These are phyloP conservation scores for Lipophrys pholis DNA, from an alignment of 2,113 vertebrate species.

Conservation along the genomic window DNA sequence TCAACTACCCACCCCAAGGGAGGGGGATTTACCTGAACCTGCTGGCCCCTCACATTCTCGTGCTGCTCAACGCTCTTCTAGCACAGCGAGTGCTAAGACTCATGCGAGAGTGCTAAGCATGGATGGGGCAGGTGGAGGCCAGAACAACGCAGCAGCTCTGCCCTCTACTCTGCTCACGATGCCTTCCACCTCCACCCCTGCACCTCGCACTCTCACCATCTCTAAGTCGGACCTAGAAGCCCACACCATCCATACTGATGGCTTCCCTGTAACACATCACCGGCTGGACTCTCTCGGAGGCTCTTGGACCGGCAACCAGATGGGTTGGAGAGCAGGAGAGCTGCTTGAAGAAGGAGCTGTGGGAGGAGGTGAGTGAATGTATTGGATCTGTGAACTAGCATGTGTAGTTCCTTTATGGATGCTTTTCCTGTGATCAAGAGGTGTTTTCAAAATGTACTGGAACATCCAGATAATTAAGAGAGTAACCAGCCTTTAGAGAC, in stretches of 20 bases:
- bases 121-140: conserved; percentile 84
- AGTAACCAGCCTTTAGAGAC: neutral
- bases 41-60: conserved; percentile 78
- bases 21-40: conserved; percentile 72
- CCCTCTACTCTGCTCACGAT: conserved; percentile 70
- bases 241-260: conserved; percentile 72
- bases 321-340: conserved; percentile 85
- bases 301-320: conserved; percentile 86
- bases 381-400: neutral
- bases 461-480: neutral
- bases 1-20: conserved; percentile 72
- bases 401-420: neutral
- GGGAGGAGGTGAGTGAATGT: conserved; percentile 86
- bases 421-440: neutral
- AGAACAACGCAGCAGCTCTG: conserved; percentile 67
- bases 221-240: conserved; percentile 93
- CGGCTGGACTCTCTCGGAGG: conserved; percentile 84
- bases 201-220: conserved; percentile 83
- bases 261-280: conserved; percentile 78
- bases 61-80: conserved; percentile 88
- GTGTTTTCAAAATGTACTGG: neutral
- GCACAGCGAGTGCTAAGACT: conserved; percentile 91
- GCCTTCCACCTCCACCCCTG: conserved; percentile 79
- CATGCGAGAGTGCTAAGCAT: conserved; percentile 91
- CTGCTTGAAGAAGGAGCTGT: conserved; percentile 88